Percentiles rank a stretch among this genome's conserved stretches.
phyloP scores from a whole-genome alignment of 2,113 vertebrate species.

The Thunnus maccoyii region DNA sequence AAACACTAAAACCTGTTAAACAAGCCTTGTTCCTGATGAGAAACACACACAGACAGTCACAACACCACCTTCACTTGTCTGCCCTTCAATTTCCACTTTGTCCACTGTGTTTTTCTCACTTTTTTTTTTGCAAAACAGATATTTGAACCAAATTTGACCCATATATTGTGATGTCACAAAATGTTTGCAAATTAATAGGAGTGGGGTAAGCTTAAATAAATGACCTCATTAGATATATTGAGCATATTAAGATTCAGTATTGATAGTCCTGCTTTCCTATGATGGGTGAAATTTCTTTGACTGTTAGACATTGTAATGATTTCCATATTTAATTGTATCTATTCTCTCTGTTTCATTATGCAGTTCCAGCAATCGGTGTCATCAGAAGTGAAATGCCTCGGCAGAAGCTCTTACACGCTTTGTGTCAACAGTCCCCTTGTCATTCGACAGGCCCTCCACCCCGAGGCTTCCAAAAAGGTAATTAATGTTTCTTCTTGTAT shows the following conservation, averaged over 20 bases:
- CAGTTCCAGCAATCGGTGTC: constrained; percentile 93
- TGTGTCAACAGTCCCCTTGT: constrained; percentile 93
- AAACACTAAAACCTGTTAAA: constrained; percentile 69
- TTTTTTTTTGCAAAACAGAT: constrained; percentile 20
- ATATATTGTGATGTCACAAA: neutral
- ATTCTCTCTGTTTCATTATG: constrained; percentile 14
- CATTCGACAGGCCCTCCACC: constrained; percentile 94
- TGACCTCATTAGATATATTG: neutral
- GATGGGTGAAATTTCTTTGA: no score
- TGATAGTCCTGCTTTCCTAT: neutral
- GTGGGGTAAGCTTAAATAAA: neutral
- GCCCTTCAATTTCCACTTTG: no score
- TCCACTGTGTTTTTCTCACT: neutral
- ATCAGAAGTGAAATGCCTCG: constrained; percentile 91
- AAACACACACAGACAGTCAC: constrained; percentile 28
- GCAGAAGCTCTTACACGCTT: constrained; percentile 90
- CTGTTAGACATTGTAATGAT: neutral
- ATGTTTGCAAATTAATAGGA: neutral
- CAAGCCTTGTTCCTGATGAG: constrained; percentile 14
- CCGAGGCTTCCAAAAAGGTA: constrained; percentile 97
- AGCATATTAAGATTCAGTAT: neutral
- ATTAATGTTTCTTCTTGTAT: neutral
- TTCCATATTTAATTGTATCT: neutral
- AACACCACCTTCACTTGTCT: constrained; percentile 20
- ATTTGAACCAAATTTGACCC: neutral